Percentiles rank a stretch among this genome's conserved stretches.
phyloP scores from a whole-genome alignment of 2,888 invertebrate genomes.

The Drosophila algonquin region DNA sequence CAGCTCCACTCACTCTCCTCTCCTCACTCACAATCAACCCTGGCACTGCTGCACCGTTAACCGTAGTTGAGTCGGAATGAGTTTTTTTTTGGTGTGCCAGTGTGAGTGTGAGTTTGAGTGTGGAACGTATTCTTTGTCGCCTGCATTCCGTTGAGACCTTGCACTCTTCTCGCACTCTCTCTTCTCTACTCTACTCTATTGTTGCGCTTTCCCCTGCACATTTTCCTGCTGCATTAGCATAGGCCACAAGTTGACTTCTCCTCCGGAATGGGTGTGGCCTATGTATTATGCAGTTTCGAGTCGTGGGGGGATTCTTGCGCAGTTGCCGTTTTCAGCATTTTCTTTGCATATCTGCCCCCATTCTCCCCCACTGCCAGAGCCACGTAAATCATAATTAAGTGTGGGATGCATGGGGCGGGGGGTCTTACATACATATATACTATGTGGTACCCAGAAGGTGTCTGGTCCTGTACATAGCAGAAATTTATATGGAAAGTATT shows the following conservation, averaged over 20 bases:
- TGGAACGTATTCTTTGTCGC: slow-evolving; percentile 72
- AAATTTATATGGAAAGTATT: neutral
- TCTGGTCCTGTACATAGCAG: slow-evolving; percentile 7
- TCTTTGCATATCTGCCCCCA: slow-evolving; percentile 53
- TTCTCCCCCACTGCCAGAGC: slow-evolving; percentile 25
- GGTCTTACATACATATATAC: no score
- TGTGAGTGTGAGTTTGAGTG: slow-evolving; percentile 40
- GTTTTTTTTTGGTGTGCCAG: slow-evolving; percentile 6
- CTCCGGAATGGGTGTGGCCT: slow-evolving; percentile 79
- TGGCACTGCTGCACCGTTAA: slow-evolving; percentile 63
- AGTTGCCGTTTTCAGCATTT: slow-evolving; percentile 51
- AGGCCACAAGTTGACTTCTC: slow-evolving; percentile 57
- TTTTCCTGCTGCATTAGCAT: slow-evolving; percentile 70
- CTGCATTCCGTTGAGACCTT: slow-evolving; percentile 73
- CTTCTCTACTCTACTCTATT: slow-evolving; percentile 42
- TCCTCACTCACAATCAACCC: slow-evolving; percentile 47
- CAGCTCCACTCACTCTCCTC: slow-evolving; percentile 26
- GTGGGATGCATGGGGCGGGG: no score
- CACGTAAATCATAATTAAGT: slow-evolving; percentile 65
- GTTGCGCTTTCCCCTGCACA: slow-evolving; percentile 51
- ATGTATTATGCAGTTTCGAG: slow-evolving; percentile 47
- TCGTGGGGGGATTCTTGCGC: slow-evolving; percentile 51
- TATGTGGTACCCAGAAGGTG: slow-evolving; percentile 22
- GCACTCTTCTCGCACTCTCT: slow-evolving; percentile 10
- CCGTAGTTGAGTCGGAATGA: slow-evolving; percentile 32